phyloP scores from a whole-genome alignment of 2,797 vertebrate genomes.

The Sternotherus odoratus region DNA sequence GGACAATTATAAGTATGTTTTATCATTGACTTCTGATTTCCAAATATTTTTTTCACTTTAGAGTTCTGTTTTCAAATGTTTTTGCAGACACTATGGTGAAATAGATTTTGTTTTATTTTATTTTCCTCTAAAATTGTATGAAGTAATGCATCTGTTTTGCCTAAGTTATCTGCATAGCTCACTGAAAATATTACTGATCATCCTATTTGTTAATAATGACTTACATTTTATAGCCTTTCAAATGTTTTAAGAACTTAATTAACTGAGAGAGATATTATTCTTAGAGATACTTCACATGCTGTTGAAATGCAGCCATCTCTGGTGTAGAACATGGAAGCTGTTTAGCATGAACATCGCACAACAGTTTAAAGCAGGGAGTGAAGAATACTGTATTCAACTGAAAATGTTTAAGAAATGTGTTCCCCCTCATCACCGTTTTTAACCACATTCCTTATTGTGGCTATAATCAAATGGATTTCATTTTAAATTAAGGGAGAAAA shows the following conservation, averaged over 20 bases:
- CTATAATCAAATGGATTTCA: not conserved
- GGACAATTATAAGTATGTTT: not conserved
- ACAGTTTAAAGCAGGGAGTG: not conserved
- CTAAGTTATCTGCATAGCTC: not conserved
- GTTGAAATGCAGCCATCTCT: not conserved
- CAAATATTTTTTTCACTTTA: not conserved
- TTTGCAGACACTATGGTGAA: not conserved
- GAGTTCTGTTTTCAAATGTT: not conserved
- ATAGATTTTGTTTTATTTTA: not conserved
- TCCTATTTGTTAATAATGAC: not conserved
- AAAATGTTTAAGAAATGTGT: not conserved
- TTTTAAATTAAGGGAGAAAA: constrained; percentile 1
- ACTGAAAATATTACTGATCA: not conserved
- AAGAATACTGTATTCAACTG: not conserved
- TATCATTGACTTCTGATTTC: not conserved
- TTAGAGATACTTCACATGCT: not conserved
- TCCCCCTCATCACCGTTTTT: not conserved
- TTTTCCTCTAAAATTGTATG: not conserved
- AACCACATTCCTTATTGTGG: not conserved
- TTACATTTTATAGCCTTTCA: not conserved
- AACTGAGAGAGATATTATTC: not conserved
- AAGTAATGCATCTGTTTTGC: not conserved
- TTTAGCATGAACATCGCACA: accelerated
- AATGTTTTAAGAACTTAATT: not conserved
- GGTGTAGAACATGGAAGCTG: not conserved